phyloP scores from a whole-genome alignment of 2,797 vertebrate species.

The Ambastaia sidthimunki region DNA sequence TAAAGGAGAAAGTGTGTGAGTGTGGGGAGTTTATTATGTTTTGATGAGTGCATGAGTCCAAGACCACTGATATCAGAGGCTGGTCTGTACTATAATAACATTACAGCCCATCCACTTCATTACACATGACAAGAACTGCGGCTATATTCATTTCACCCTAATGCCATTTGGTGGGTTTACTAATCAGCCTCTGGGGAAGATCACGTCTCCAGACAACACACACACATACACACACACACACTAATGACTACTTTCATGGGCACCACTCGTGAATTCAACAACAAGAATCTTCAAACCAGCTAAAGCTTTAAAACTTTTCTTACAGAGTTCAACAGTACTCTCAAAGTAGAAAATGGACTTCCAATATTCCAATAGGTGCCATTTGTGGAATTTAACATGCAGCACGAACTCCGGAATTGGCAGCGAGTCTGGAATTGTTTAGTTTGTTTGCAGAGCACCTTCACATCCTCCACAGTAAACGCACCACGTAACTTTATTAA shows the following conservation, averaged over 20 bases:
- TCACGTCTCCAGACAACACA: slow-evolving; percentile 16
- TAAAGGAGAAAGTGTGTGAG: slow-evolving; percentile 29
- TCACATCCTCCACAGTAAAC: slow-evolving; percentile 22
- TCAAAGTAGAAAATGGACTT: neutral
- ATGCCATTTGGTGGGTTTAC: slow-evolving; percentile 75
- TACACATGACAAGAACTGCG: slow-evolving; percentile 68
- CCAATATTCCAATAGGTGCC: too few relatives aligned
- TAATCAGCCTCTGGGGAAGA: slow-evolving; percentile 70
- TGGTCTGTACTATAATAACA: slow-evolving; percentile 66
- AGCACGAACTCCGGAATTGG: neutral
- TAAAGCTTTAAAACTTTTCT: neutral
- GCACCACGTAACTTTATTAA: slow-evolving; percentile 23
- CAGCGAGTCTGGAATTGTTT: neutral
- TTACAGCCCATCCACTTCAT: slow-evolving; percentile 74
- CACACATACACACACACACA: slow-evolving; percentile 14
- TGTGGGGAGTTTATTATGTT: slow-evolving; percentile 23
- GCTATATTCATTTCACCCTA: slow-evolving; percentile 73
- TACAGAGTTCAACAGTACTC: neutral
- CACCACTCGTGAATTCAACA: slow-evolving; percentile 14
- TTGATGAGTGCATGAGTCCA: slow-evolving; percentile 48
- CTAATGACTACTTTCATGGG: neutral
- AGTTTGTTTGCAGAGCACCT: slow-evolving; percentile 24
- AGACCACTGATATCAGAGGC: slow-evolving; percentile 60
- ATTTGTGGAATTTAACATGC: too few relatives aligned
- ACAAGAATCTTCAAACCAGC: neutral